These are phyloP conservation scores for Hyalella azteca DNA, from an alignment of 2,888 invertebrate species.

Conservation along the genomic window DNA sequence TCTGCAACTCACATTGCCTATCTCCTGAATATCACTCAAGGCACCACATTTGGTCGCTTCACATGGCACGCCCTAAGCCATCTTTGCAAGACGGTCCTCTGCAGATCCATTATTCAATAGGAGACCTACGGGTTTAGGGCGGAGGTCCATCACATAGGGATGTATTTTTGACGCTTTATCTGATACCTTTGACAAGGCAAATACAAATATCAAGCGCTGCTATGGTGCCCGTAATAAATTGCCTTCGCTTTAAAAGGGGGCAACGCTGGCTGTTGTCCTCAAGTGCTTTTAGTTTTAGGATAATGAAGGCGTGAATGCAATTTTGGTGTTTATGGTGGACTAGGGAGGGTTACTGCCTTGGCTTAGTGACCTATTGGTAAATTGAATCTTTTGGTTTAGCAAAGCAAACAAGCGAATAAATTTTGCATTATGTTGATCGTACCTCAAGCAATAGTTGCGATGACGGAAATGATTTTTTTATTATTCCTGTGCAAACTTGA, in stretches of 20 bases:
- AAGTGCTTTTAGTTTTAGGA: background rate
- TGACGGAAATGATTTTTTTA: too few relatives aligned
- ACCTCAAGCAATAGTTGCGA: too few relatives aligned
- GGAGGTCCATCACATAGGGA: background rate
- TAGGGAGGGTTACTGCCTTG: too few relatives aligned
- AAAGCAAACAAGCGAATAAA: too few relatives aligned
- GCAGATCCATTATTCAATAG: constrained; percentile 28
- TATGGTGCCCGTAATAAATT: constrained; percentile 7
- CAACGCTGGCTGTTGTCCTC: background rate
- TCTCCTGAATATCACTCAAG: constrained; percentile 20
- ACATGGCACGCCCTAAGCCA: background rate
- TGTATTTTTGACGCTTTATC: constrained; percentile 35
- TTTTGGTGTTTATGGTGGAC: too few relatives aligned
- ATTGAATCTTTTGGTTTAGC: too few relatives aligned
- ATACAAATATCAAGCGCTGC: constrained; percentile 25
- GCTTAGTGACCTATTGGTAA: too few relatives aligned
- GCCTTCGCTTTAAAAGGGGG: background rate
- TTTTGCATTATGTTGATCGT: too few relatives aligned
- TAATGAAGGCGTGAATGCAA: background rate
- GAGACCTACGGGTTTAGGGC: background rate
- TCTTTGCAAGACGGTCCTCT: constrained; percentile 1
- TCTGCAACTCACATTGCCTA: background rate
- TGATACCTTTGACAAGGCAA: constrained; percentile 29
- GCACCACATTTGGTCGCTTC: background rate
- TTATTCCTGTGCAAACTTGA: too few relatives aligned